Evolutionary conservation across 2,888 invertebrate species (phyloP).

Genomic region (Syritta pipiens): DNA sequence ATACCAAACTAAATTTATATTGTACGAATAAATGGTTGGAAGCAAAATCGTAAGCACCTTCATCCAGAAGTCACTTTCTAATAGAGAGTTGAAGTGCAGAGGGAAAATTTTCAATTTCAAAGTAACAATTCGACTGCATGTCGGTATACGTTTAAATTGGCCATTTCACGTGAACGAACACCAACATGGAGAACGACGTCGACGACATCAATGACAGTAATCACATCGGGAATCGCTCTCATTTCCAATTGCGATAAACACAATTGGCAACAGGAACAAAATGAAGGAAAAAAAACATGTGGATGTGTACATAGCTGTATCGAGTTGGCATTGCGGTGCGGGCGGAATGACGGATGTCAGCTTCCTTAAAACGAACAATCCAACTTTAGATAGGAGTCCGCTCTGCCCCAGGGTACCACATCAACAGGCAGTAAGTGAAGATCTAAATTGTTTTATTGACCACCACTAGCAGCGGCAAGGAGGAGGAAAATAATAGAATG

Average conservation of each 20-base stretch:
- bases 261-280: slow-evolving; percentile 43
- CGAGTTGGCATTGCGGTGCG: slow-evolving; percentile 31
- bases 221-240: slow-evolving; percentile 65
- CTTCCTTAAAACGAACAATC: slow-evolving; percentile 63
- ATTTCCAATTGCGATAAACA: slow-evolving; percentile 63
- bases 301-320: too few relatives aligned
- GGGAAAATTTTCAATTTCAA: slow-evolving; percentile 63
- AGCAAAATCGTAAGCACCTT: slow-evolving; percentile 51
- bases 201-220: slow-evolving; percentile 67
- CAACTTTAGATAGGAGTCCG: slow-evolving; percentile 56
- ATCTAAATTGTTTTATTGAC: slow-evolving; percentile 68
- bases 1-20: slow-evolving; percentile 41
- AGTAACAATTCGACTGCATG: slow-evolving; percentile 54
- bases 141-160: slow-evolving; percentile 60
- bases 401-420: not conserved
- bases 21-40: slow-evolving; percentile 38
- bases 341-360: slow-evolving; percentile 62
- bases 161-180: slow-evolving; percentile 64
- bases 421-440: slow-evolving; percentile 54
- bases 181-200: slow-evolving; percentile 38
- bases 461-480: slow-evolving; percentile 19
- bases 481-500: slow-evolving; percentile 45
- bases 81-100: slow-evolving; percentile 10
- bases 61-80: not conserved
- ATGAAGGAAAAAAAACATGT: slow-evolving; percentile 1